A percentile compares a stretch with the other conserved stretches of the same genome.
phyloP scores from a whole-genome alignment of 2,888 invertebrate species.

The Cyclophora punctaria region DNA sequence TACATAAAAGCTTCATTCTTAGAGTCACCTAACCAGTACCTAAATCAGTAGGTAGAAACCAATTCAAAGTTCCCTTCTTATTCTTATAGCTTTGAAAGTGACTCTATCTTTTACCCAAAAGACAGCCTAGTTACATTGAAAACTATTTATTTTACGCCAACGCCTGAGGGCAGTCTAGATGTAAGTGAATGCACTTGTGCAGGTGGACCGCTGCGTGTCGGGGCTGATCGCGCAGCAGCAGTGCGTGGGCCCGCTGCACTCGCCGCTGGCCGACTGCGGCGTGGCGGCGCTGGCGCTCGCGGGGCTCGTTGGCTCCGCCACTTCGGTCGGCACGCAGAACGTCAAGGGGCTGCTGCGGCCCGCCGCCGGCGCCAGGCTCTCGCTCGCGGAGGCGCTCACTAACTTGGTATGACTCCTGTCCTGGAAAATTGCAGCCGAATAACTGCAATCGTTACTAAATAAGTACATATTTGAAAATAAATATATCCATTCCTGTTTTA shows the following conservation, averaged over 20 bases:
- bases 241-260: constrained; percentile 97
- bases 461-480: no score
- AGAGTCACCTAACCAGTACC: no score
- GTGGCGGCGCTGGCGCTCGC: constrained; percentile 91
- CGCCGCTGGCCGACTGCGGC: constrained; percentile 95
- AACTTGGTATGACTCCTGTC: constrained; percentile 79
- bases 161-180: neutral
- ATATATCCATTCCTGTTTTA: no score
- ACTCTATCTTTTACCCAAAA: no score
- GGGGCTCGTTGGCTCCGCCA: constrained; percentile 89
- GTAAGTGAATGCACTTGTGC: neutral
- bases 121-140: no score
- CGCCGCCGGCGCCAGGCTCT: constrained; percentile 92
- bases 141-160: neutral
- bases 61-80: no score
- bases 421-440: no score
- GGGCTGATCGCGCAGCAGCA: constrained; percentile 98
- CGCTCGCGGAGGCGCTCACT: constrained; percentile 94
- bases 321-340: constrained; percentile 97
- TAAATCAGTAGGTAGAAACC: no score
- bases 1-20: no score
- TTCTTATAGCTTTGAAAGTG: no score
- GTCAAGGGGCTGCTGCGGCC: constrained; percentile 92
- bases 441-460: no score
- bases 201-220: constrained; percentile 92